phyloP scores from a whole-genome alignment of 64 coral and sea anemone species.

The Pocillopora verrucosa region DNA sequence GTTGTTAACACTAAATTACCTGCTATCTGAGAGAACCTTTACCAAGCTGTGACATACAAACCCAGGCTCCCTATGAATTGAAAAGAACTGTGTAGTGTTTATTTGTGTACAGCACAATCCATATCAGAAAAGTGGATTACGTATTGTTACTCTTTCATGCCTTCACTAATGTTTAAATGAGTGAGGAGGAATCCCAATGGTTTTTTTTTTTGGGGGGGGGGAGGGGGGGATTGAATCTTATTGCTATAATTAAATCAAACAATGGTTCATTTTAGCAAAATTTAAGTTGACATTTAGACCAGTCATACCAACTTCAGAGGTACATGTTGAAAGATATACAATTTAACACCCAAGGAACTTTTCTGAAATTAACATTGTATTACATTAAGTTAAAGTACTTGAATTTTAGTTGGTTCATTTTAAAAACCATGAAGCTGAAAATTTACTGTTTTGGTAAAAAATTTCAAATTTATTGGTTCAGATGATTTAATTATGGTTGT shows the following conservation, averaged over 20 bases:
- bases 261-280: too few relatives aligned
- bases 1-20: too few relatives aligned
- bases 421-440: background rate
- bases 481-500: background rate
- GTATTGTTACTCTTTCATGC: background rate
- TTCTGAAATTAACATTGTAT: too few relatives aligned
- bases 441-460: background rate
- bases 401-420: background rate
- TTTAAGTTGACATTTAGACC: too few relatives aligned
- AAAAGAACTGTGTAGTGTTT: background rate
- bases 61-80: constrained; percentile 19
- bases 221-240: too few relatives aligned
- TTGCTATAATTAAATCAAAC: too few relatives aligned
- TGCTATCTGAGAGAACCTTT: background rate
- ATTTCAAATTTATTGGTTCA: background rate
- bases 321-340: too few relatives aligned
- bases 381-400: background rate
- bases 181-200: background rate
- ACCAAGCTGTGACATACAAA: background rate
- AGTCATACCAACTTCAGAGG: too few relatives aligned
- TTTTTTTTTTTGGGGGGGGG: too few relatives aligned
- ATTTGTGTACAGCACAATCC: background rate
- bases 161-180: background rate
- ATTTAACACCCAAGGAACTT: too few relatives aligned
- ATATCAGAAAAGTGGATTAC: background rate